These are phyloP conservation scores for Serinus canaria DNA, from an alignment of 2,113 vertebrate genomes.

Conservation along the genomic window DNA sequence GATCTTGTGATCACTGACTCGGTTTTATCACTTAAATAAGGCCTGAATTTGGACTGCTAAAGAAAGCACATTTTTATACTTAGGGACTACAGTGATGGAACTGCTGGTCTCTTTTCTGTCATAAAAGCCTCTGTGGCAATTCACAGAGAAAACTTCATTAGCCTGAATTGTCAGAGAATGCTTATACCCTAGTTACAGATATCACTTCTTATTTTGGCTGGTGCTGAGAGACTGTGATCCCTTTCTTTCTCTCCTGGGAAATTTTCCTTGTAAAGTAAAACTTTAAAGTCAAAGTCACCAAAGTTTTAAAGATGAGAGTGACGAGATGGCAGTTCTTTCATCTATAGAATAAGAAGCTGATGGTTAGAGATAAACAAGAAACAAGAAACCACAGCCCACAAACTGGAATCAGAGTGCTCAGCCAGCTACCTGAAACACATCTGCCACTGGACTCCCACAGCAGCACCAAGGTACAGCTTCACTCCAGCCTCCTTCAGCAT, in stretches of 20 bases:
- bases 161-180: conserved; percentile 38
- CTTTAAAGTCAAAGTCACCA: background rate
- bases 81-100: background rate
- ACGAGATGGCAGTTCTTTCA: background rate
- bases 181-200: conserved; percentile 11
- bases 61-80: conserved; percentile 8
- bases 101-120: conserved; percentile 37
- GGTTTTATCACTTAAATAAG: background rate
- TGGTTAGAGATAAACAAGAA: background rate
- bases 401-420: background rate
- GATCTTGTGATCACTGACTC: background rate
- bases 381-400: background rate
- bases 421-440: background rate
- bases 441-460: background rate
- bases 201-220: conserved; percentile 9
- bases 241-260: conserved; percentile 7
- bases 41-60: conserved; percentile 4
- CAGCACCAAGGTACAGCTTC: background rate
- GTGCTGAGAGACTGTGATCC: background rate
- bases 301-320: background rate
- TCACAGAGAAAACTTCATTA: conserved; percentile 53
- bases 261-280: background rate
- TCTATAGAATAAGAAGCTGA: background rate
- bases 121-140: conserved; percentile 40
- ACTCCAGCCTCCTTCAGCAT: background rate